These are phyloP conservation scores for Agrochola lychnidis DNA, from an alignment of 2,888 invertebrate species.

Conservation along the genomic window DNA sequence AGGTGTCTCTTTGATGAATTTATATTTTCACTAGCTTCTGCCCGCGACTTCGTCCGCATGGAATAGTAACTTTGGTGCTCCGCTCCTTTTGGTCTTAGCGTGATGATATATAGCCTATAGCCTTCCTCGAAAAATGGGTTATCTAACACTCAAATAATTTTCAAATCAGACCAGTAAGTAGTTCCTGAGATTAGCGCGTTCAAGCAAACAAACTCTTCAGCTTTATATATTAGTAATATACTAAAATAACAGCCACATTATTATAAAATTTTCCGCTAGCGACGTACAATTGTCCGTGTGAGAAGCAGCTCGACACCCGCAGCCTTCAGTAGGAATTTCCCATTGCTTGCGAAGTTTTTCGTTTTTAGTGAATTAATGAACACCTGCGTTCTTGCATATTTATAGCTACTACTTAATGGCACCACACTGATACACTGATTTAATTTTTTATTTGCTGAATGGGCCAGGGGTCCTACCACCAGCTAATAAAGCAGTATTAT, in stretches of 20 bases:
- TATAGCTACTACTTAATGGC: background rate
- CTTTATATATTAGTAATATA: background rate
- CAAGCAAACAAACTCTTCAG: too few relatives aligned
- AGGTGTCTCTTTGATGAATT: constrained; percentile 14
- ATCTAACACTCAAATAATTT: too few relatives aligned
- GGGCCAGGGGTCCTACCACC: too few relatives aligned
- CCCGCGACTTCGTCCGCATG: too few relatives aligned
- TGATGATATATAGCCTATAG: too few relatives aligned
- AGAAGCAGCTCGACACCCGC: background rate
- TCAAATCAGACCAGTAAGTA: too few relatives aligned
- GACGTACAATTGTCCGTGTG: background rate
- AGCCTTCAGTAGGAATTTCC: background rate
- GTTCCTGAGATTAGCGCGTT: too few relatives aligned
- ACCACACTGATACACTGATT: background rate
- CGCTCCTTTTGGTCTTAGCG: too few relatives aligned
- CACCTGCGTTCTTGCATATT: background rate
- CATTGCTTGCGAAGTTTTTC: background rate
- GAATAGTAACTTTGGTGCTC: too few relatives aligned
- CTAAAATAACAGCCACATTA: background rate
- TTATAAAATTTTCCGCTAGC: background rate
- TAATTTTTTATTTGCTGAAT: too few relatives aligned
- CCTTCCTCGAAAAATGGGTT: too few relatives aligned
- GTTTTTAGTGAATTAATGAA: background rate
- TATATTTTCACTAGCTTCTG: background rate
- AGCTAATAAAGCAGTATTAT: too few relatives aligned